A percentile compares a stretch with the other conserved stretches of the same genome.
Evolutionary conservation across 2,797 vertebrate genomes (phyloP).

Genomic region (Galagoides demidoff): DNA sequence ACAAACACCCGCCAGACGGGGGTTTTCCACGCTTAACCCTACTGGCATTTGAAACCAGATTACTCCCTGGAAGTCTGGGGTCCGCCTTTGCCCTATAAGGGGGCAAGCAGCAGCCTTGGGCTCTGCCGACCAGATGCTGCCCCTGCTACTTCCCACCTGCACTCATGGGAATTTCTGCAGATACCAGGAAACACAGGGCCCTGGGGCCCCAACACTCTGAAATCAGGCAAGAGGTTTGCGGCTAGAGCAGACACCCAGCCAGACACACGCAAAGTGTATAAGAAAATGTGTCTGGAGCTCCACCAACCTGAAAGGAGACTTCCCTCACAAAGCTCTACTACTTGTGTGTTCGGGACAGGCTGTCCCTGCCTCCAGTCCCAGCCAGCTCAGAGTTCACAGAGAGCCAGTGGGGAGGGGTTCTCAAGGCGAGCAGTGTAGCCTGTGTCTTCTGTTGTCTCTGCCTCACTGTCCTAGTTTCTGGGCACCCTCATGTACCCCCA

Average conservation of each 20-base stretch:
- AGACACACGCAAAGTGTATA: rapidly evolving
- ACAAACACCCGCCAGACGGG: neutral
- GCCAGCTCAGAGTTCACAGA: neutral
- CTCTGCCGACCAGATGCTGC: neutral
- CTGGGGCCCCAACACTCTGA: neutral
- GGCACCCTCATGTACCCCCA: no score
- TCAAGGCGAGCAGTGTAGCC: neutral
- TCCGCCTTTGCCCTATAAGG: rapidly evolving
- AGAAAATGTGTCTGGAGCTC: no score
- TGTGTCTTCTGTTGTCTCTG: neutral
- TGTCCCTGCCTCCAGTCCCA: neutral
- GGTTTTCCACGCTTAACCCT: no score
- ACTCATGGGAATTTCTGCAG: neutral
- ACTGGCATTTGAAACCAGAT: neutral
- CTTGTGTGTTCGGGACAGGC: neutral
- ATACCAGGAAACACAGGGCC: neutral
- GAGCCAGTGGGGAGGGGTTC: rapidly evolving
- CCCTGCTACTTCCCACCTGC: rapidly evolving
- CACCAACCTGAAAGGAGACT: neutral
- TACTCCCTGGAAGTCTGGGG: no score
- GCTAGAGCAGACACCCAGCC: rapidly evolving
- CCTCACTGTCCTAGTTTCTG: no score
- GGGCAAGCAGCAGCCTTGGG: no score
- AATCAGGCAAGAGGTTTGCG: no score
- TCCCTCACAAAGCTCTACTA: neutral